Conservation (phyloP, 2,797 vertebrate genomes). For the Sylvia borin region DNA sequence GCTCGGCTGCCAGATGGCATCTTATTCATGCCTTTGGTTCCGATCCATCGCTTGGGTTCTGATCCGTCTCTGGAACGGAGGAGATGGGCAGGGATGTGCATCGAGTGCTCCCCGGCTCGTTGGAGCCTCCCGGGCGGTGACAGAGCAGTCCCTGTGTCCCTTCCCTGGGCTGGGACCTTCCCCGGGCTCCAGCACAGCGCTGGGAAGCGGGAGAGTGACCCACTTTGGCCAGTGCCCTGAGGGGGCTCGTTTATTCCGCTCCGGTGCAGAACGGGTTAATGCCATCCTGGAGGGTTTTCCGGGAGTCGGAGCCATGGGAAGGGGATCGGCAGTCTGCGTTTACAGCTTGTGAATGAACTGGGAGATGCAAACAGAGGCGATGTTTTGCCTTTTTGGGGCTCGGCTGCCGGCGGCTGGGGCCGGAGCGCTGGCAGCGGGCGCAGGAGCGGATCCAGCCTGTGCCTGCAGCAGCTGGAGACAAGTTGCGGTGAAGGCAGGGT, state of each 20-base stretch:
- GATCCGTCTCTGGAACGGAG: not conserved
- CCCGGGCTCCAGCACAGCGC: not conserved
- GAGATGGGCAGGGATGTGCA: not conserved
- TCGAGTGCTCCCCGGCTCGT: not conserved
- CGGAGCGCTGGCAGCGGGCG: not conserved
- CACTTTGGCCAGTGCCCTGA: constrained; percentile 56
- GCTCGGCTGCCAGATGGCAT: not conserved
- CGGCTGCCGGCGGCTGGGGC: constrained; percentile 22
- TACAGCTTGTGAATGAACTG: constrained; percentile 48
- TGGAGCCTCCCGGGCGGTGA: not conserved
- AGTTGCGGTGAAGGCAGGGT: not conserved
- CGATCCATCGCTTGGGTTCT: not conserved
- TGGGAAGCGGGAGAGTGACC: constrained; percentile 52
- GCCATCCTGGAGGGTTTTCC: not conserved
- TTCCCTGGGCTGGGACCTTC: not conserved
- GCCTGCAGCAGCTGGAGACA: not conserved
- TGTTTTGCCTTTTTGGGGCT: constrained; percentile 19
- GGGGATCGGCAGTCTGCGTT: not conserved
- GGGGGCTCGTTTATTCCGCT: not conserved
- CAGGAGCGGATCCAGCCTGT: not conserved
- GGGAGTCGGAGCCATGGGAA: not conserved
- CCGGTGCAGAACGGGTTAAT: constrained; percentile 59
- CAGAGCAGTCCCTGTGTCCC: not conserved
- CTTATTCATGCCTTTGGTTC: not conserved
- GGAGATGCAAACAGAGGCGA: constrained; percentile 47